These are phyloP conservation scores for Ametastegia equiseti DNA, from an alignment of 2,888 invertebrate species.

Conservation along the genomic window DNA sequence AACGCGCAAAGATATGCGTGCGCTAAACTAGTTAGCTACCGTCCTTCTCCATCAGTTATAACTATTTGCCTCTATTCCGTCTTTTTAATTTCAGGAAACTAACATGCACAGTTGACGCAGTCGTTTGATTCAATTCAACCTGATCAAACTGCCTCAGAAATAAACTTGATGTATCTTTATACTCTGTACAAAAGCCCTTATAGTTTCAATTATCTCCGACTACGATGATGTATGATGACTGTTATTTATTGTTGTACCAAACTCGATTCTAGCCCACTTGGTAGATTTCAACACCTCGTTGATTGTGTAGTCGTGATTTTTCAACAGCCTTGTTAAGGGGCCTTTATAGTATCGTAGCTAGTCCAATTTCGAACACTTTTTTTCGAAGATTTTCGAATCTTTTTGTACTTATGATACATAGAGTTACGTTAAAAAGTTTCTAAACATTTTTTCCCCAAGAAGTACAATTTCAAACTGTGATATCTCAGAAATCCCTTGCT, in stretches of 20 bases:
- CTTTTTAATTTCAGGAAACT: background rate
- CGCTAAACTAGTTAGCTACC: constrained; percentile 16
- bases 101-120: background rate
- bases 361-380: background rate
- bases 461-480: too few relatives aligned
- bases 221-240: background rate
- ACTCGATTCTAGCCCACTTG: background rate
- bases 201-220: background rate
- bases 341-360: too few relatives aligned
- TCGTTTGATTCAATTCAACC: background rate
- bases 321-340: too few relatives aligned
- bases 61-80: background rate
- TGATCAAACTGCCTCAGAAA: background rate
- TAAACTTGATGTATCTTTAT: background rate
- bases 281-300: background rate
- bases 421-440: too few relatives aligned
- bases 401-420: background rate
- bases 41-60: background rate
- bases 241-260: background rate
- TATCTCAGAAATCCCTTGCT: too few relatives aligned
- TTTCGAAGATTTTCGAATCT: background rate
- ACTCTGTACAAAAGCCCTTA: background rate
- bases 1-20: background rate
- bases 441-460: too few relatives aligned
- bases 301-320: background rate